Percentiles rank a stretch among this genome's conserved stretches.
Conservation (phyloP, 1,140 invertebrate genomes). For the Trachymyrmex cornetzi region DNA sequence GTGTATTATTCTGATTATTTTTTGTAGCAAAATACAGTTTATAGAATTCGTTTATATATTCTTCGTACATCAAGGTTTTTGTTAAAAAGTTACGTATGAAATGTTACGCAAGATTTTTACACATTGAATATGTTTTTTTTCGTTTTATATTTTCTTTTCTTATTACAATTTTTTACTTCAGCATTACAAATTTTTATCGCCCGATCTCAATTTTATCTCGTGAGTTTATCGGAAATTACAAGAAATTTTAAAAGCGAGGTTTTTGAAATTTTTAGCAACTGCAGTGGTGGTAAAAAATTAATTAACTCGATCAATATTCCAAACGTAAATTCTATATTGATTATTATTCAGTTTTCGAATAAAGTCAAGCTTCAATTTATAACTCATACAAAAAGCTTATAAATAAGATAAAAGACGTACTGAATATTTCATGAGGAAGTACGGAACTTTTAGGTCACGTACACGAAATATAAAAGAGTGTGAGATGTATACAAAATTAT, state of each 20-base stretch:
- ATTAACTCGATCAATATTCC: background rate
- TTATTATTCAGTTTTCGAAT: background rate
- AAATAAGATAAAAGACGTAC: background rate
- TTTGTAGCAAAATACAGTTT: background rate
- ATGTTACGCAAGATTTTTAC: background rate
- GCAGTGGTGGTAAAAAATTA: background rate
- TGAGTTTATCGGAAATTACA: background rate
- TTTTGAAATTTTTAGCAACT: background rate
- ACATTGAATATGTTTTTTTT: background rate
- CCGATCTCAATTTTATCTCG: background rate
- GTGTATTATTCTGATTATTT: conserved; percentile 2
- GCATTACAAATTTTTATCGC: background rate
- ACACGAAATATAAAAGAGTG: background rate
- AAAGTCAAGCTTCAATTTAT: background rate
- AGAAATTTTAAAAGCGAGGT: background rate
- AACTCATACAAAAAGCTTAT: conserved; percentile 1
- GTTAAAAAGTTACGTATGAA: background rate
- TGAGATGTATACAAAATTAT: background rate
- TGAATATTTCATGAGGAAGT: conserved; percentile 32
- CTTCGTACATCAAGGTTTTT: background rate
- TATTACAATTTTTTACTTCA: background rate
- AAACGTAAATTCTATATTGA: background rate
- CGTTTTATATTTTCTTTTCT: background rate
- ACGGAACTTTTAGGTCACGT: background rate
- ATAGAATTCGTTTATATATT: background rate